Evolutionary conservation across 2,888 invertebrate species (phyloP).

Genomic region (Caenorhabditis uteleia): DNA sequence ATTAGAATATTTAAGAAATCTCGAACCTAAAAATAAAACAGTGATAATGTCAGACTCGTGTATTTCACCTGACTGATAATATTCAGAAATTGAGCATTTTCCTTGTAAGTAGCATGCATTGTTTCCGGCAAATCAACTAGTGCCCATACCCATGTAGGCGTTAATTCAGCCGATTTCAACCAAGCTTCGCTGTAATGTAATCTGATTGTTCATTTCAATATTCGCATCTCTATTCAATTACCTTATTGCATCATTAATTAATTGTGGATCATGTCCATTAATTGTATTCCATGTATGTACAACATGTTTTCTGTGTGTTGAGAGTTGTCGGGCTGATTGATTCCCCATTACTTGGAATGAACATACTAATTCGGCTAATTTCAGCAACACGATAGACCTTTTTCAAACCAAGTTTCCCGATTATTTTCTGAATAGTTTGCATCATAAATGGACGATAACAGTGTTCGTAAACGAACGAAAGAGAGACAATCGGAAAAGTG

Average conservation of each 20-base stretch:
- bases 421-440: too few relatives aligned
- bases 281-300: conserved; percentile 54
- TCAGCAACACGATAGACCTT: too few relatives aligned
- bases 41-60: too few relatives aligned
- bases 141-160: conserved; percentile 59
- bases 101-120: conserved; percentile 45
- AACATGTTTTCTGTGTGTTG: conserved; percentile 44
- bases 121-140: conserved; percentile 55
- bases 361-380: too few relatives aligned
- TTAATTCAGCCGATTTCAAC: conserved; percentile 52
- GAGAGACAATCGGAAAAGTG: too few relatives aligned
- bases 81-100: conserved; percentile 49
- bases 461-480: too few relatives aligned
- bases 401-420: too few relatives aligned
- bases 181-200: conserved; percentile 52
- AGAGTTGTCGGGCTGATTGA: conserved; percentile 41
- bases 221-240: conserved; percentile 8
- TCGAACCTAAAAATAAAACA: conserved; percentile 48
- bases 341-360: too few relatives aligned
- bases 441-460: too few relatives aligned
- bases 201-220: too few relatives aligned
- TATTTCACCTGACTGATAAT: conserved; percentile 51
- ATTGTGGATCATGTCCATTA: conserved; percentile 42
- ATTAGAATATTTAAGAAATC: conserved; percentile 55
- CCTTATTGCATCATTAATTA: conserved; percentile 50